A percentile compares a stretch with the other conserved stretches of the same genome.
These are phyloP conservation scores for Charadrius vociferus DNA, from an alignment of 2,113 vertebrate genomes.

Conservation along the genomic window DNA sequence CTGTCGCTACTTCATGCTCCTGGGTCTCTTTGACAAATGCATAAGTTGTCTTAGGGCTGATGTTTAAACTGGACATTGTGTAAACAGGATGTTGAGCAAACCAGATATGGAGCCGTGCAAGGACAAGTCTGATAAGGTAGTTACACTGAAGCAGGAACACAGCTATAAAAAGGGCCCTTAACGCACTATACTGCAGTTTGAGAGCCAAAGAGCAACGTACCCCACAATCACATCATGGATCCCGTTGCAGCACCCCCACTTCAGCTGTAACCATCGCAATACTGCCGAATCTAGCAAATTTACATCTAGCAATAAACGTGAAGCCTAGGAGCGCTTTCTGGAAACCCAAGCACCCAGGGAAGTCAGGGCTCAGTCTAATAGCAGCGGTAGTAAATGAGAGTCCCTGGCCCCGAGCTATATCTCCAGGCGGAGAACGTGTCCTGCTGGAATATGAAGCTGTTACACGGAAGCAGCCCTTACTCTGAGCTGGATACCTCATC, in stretches of 20 bases:
- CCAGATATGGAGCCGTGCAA: neutral
- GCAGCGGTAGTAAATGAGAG: neutral
- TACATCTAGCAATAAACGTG: neutral
- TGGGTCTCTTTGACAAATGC: neutral
- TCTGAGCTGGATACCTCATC: neutral
- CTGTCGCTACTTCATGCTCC: neutral
- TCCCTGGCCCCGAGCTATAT: neutral
- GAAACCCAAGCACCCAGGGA: neutral
- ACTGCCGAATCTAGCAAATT: neutral
- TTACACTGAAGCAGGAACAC: neutral
- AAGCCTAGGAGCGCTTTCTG: neutral
- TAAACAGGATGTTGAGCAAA: neutral
- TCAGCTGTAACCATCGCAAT: neutral
- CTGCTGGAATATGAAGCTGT: neutral
- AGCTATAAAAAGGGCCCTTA: neutral
- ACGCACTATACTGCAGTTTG: fast-evolving
- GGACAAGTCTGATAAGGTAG: too few relatives aligned
- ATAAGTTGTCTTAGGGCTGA: neutral
- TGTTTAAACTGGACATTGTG: neutral
- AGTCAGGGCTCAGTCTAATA: neutral
- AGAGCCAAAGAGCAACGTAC: neutral
- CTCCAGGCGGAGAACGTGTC: fast-evolving
- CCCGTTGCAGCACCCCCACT: neutral
- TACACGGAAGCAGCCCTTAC: neutral
- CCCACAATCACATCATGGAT: neutral